Conservation (phyloP, 2,797 vertebrate genomes). For the Momotus momota region DNA sequence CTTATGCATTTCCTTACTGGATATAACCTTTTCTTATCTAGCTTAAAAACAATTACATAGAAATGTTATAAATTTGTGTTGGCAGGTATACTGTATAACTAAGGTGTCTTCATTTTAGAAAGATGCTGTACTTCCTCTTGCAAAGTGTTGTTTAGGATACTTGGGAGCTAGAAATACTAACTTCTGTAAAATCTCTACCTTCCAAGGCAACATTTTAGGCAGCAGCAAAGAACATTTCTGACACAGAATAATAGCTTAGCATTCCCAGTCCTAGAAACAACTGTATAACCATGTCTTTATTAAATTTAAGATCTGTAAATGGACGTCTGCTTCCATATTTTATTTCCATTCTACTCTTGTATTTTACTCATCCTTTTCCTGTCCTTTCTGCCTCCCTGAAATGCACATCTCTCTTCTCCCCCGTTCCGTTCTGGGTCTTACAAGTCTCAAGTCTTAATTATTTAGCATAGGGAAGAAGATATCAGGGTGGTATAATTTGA, state of each 20-base stretch:
- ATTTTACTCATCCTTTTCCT: not conserved
- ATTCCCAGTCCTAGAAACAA: not conserved
- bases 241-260: not conserved
- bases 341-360: not conserved
- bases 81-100: not conserved
- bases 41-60: not conserved
- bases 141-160: not conserved
- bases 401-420: not conserved
- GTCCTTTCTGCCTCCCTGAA: not conserved
- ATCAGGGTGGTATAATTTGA: conserved; percentile 43
- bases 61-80: not conserved
- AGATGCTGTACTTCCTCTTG: not conserved
- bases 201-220: not conserved
- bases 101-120: not conserved
- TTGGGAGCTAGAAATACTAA: not conserved
- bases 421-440: not conserved
- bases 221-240: not conserved
- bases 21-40: not conserved
- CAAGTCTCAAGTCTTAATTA: conserved; percentile 67
- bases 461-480: conserved; percentile 71
- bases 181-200: not conserved
- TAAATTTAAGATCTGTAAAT: not conserved
- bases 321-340: not conserved
- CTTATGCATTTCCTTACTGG: not conserved
- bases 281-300: not conserved